phyloP scores from a whole-genome alignment of 2,888 invertebrate genomes.

The Mythimna vitellina region DNA sequence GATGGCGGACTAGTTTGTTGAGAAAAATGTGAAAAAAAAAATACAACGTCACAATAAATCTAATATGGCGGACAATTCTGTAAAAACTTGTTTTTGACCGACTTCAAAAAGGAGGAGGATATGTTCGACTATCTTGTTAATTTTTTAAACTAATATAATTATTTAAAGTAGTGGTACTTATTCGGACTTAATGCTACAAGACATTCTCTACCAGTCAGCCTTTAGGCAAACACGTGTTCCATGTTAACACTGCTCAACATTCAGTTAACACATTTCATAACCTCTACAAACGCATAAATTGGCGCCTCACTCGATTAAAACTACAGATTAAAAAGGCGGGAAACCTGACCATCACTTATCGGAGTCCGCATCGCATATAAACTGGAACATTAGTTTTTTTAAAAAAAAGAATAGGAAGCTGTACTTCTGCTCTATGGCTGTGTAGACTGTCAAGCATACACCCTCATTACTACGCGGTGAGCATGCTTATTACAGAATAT shows the following conservation, averaged over 20 bases:
- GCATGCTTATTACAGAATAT: conserved; percentile 76
- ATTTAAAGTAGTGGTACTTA: too few species aligned
- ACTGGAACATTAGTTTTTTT: conserved; percentile 28
- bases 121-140: too few species aligned
- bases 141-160: too few species aligned
- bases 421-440: conserved; percentile 50
- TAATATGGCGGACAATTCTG: too few species aligned
- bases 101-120: too few species aligned
- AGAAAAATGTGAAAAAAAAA: too few species aligned
- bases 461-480: conserved; percentile 70
- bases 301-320: conserved; percentile 38
- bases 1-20: too few species aligned
- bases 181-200: too few species aligned
- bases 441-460: conserved; percentile 54
- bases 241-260: conserved; percentile 21
- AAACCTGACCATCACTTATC: conserved; percentile 15
- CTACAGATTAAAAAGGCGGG: conserved; percentile 38
- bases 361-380: conserved; percentile 37
- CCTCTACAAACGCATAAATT: conserved; percentile 32
- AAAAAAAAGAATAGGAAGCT: conserved; percentile 12
- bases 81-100: too few species aligned
- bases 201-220: too few species aligned
- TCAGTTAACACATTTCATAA: conserved; percentile 25
- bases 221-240: conserved; percentile 7
- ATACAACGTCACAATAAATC: too few species aligned